A percentile compares a stretch with the other conserved stretches of the same genome.
phyloP scores from a whole-genome alignment of 2,888 invertebrate species.

The Drosophila colorata region DNA sequence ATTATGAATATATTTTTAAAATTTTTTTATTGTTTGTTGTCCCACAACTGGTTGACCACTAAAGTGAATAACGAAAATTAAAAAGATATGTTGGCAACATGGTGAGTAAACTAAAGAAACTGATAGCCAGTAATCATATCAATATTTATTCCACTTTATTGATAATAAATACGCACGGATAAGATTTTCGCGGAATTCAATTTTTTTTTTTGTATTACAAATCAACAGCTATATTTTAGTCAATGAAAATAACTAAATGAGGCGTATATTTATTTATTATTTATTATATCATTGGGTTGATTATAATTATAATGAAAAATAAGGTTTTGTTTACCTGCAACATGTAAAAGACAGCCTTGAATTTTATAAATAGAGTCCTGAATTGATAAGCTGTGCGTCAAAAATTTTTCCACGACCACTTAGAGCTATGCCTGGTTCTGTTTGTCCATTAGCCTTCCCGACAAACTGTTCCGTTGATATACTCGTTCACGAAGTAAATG shows the following conservation, averaged over 20 bases:
- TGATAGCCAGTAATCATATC: conserved; percentile 11
- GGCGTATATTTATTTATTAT: neutral
- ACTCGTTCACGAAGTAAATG: too few species aligned
- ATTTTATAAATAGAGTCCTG: neutral
- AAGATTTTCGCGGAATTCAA: conserved; percentile 18
- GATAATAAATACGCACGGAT: conserved; percentile 16
- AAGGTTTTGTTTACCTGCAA: neutral
- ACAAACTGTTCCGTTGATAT: too few species aligned
- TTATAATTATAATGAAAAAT: neutral
- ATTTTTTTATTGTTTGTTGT: neutral
- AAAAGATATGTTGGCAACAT: neutral
- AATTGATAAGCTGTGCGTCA: neutral
- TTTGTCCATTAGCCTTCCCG: too few species aligned
- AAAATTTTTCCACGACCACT: too few species aligned
- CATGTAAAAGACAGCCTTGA: neutral
- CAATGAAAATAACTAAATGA: conserved; percentile 5
- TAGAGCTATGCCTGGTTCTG: too few species aligned
- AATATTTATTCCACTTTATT: conserved; percentile 1
- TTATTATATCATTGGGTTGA: neutral
- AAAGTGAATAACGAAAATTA: neutral
- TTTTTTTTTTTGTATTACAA: conserved; percentile 1
- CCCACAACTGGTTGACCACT: conserved; percentile 1
- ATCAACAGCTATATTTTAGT: conserved; percentile 14
- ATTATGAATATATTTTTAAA: neutral
- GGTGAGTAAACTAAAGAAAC: neutral